phyloP scores from a whole-genome alignment of 2,888 invertebrate species.

The Rhogogaster chlorosoma region DNA sequence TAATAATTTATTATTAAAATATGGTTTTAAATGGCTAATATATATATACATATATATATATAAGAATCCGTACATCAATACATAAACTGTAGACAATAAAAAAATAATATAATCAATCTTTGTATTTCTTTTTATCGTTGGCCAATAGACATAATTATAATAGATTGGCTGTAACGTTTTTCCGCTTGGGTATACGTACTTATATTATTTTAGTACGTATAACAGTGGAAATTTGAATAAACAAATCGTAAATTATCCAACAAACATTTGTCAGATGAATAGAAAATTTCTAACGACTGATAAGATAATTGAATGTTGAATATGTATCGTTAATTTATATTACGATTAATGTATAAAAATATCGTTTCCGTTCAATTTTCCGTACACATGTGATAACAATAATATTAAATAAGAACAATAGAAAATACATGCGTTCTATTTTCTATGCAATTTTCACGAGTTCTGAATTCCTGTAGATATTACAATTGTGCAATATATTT shows the following conservation, averaged over 20 bases:
- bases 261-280: background rate
- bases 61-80: background rate
- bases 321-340: background rate
- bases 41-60: too few relatives aligned
- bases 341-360: background rate
- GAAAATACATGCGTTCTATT: background rate
- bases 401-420: background rate
- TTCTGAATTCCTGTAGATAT: background rate
- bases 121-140: background rate
- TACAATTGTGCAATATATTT: conserved; percentile 14
- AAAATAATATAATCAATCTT: background rate
- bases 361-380: background rate
- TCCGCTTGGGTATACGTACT: background rate
- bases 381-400: background rate
- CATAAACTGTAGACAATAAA: background rate
- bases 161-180: background rate
- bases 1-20: background rate
- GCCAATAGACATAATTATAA: background rate
- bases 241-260: background rate
- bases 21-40: background rate
- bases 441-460: background rate
- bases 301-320: background rate
- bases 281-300: background rate
- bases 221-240: background rate
- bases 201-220: too few relatives aligned